phyloP scores from a whole-genome alignment of 2,113 vertebrate genomes.

The Peromyscus maniculatus region DNA sequence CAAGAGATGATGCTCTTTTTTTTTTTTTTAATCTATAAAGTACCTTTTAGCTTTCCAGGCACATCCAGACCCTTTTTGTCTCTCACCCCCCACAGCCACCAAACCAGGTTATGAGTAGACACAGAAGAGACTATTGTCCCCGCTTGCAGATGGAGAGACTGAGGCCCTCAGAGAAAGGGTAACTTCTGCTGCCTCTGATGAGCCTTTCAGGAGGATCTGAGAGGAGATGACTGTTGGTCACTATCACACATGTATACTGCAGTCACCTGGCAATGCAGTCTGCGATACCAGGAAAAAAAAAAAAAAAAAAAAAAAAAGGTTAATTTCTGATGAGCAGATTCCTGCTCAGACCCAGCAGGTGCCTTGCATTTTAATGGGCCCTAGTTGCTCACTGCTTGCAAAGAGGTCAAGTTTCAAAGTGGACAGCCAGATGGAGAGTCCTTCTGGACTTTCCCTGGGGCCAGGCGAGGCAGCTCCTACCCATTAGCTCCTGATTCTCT shows the following conservation, averaged over 20 bases:
- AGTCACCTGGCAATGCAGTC: neutral
- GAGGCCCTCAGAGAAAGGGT: neutral
- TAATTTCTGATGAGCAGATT: slow-evolving; percentile 68
- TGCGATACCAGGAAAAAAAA: neutral
- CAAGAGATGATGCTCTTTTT: neutral
- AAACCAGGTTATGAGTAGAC: neutral
- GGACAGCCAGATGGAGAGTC: slow-evolving; percentile 79
- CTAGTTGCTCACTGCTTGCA: slow-evolving; percentile 41
- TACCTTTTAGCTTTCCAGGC: neutral
- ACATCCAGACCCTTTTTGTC: neutral
- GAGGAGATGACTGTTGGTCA: neutral
- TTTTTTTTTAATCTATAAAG: neutral
- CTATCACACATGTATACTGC: neutral
- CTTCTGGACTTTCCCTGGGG: slow-evolving; percentile 74
- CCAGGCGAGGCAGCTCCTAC: slow-evolving; percentile 2
- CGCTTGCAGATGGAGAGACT: neutral
- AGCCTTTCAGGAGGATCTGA: neutral
- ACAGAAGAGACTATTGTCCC: neutral
- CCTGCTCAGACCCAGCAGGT: slow-evolving; percentile 59
- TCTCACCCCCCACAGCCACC: neutral
- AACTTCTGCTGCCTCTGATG: neutral
- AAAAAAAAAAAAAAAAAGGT: neutral
- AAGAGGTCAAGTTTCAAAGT: slow-evolving; percentile 80
- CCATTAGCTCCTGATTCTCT: slow-evolving; percentile 40
- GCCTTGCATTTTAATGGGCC: slow-evolving; percentile 74